phyloP scores from a whole-genome alignment of 1,140 invertebrate species.

The Aphidius gifuensis region DNA sequence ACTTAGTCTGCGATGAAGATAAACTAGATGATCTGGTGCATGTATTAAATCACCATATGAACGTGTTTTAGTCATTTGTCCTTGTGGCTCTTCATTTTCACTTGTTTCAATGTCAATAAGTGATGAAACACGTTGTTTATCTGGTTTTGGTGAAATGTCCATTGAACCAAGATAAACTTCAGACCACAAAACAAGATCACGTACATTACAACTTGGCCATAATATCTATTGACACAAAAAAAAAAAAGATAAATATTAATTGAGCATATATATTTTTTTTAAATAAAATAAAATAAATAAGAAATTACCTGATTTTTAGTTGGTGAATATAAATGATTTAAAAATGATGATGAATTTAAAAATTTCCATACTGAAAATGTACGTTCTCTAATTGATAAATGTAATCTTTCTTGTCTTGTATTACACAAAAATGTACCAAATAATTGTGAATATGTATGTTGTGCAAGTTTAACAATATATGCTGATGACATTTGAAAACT shows the following conservation, averaged over 20 bases:
- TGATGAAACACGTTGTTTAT: conserved; percentile 45
- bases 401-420: conserved; percentile 71
- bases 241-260: no score
- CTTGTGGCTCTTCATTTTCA: conserved; percentile 50
- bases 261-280: no score
- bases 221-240: no score
- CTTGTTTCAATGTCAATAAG: conserved; percentile 50
- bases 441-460: conserved; percentile 92
- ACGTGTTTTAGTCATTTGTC: conserved; percentile 71
- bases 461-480: conserved; percentile 91
- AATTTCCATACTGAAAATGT: conserved; percentile 88
- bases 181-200: conserved; percentile 79
- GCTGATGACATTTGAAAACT: conserved; percentile 93
- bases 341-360: conserved; percentile 72
- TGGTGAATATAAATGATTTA: conserved; percentile 80
- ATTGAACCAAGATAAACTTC: conserved; percentile 76
- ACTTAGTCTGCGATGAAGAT: conserved; percentile 68
- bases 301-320: conserved; percentile 55
- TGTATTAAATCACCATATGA: conserved; percentile 76
- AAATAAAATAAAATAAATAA: no score
- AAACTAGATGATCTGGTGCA: conserved; percentile 61
- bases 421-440: conserved; percentile 98
- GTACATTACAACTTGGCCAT: conserved; percentile 80
- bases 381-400: conserved; percentile 64
- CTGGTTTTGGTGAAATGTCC: conserved; percentile 49